Percentiles rank a stretch among this genome's conserved stretches.
Evolutionary conservation across 1,140 invertebrate genomes (phyloP).

Genomic region (Leptinotarsa lineolata): DNA sequence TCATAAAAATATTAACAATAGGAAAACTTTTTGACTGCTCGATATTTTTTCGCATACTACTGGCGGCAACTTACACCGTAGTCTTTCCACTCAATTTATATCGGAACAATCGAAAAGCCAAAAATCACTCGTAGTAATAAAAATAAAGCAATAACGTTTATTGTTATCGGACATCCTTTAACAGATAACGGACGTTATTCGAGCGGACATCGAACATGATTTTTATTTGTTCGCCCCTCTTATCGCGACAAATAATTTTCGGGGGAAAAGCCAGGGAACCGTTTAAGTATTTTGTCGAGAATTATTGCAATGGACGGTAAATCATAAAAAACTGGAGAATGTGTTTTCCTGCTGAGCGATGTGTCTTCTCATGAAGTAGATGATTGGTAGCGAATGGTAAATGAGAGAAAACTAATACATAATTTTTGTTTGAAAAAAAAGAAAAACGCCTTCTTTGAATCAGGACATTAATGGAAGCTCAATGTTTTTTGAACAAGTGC

Average conservation of each 20-base stretch:
- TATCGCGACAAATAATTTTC: conserved; percentile 8
- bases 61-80: background rate
- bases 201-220: conserved; percentile 9
- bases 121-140: conserved; percentile 20
- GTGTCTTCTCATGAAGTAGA: too few relatives aligned
- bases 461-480: too few relatives aligned
- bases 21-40: background rate
- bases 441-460: too few relatives aligned
- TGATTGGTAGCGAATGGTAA: too few relatives aligned
- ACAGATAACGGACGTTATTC: conserved; percentile 14
- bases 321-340: conserved; percentile 1
- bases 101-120: conserved; percentile 13
- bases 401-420: too few relatives aligned
- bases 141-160: conserved; percentile 25
- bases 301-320: background rate
- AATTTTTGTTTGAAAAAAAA: too few relatives aligned
- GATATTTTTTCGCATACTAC: background rate
- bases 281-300: conserved; percentile 3
- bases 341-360: too few relatives aligned
- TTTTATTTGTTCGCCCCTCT: conserved; percentile 11
- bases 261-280: background rate
- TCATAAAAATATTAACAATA: background rate
- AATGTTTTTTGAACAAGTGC: too few relatives aligned
- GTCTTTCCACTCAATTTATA: conserved; percentile 20
- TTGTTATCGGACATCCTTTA: conserved; percentile 23